Evolutionary conservation across 2,113 vertebrate species (phyloP).

Genomic region (Oryzias melastigma): DNA sequence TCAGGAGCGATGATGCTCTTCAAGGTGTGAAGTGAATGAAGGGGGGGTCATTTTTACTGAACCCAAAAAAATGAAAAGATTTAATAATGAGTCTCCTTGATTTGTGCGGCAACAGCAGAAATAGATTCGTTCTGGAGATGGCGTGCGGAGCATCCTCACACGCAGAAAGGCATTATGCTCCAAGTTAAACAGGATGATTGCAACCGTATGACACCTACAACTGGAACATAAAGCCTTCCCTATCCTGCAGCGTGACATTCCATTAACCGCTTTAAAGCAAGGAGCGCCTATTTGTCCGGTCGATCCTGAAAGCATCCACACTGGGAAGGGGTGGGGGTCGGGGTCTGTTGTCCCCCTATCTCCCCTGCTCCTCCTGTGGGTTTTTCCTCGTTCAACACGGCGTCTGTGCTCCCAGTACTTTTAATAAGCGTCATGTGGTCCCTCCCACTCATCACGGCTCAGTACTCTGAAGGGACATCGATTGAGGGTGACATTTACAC

Average conservation of each 20-base stretch:
- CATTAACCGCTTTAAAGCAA: constrained; percentile 62
- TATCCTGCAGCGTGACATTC: constrained; percentile 58
- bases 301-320: constrained; percentile 65
- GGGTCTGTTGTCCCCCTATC: constrained; percentile 12
- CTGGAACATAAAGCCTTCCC: constrained; percentile 49
- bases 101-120: constrained; percentile 1
- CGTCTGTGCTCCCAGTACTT: constrained; percentile 63
- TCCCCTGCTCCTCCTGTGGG: constrained; percentile 36
- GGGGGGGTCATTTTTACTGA: constrained; percentile 27
- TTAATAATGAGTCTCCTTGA: not conserved
- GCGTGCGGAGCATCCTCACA: not conserved
- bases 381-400: constrained; percentile 59
- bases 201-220: constrained; percentile 51
- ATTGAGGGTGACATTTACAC: constrained; percentile 60
- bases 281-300: constrained; percentile 57
- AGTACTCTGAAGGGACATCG: constrained; percentile 74
- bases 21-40: constrained; percentile 39
- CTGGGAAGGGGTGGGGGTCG: constrained; percentile 40
- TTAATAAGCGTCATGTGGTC: constrained; percentile 79
- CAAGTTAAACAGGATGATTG: constrained; percentile 34
- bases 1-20: constrained; percentile 56
- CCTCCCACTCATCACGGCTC: constrained; percentile 69
- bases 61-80: constrained; percentile 1
- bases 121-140: not conserved
- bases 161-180: constrained; percentile 8